Base-by-base conservation (phyloP, 2,113 vertebrate species). In the Phaethornis superciliosus region DNA sequence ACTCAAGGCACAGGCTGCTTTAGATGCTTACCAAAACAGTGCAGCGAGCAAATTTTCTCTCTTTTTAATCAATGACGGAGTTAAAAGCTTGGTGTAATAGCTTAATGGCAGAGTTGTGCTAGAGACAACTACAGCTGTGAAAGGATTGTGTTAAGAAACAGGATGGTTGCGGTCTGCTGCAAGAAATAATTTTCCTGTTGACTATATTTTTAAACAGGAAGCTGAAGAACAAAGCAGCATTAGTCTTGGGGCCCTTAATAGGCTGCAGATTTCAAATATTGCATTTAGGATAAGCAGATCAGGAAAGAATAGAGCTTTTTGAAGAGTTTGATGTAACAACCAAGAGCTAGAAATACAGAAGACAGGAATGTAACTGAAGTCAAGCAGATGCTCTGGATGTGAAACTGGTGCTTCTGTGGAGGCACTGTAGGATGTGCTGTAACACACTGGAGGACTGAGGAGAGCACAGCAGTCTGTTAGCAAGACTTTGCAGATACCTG, bases 171-270 rank as follows among this genome's bases (percentile, higher is more conserved):
- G 97, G 97, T 98, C 96, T 97, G 81, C 95, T 93, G 70, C 79
- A 88, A 96, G 94, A 96, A 96, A 90, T 95, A 94, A 97, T 96
- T 97, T 98, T 98, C 97, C 97, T 98, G 98, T 98, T 98, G 95
- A 97, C 95, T 91, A 7, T 93, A 93, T 97, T 94, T 97, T 96
- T 91, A 84, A 76, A 96, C 96, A 97, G 97, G 97, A 98, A 98
- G 95, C 89, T 84, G 80, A 93, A 96, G 96, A 95, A 93, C 95
- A 97, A 96, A 96, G 92, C 92, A 81, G 47, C 63, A 21, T 89
- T 95, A 78, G 90, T 93, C 92, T 94, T 47, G 68, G 82, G 89
- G 94, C 91, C 93, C 94, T 95, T 94, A 95, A 96, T 91, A 94
- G 65, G 75, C 55, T 95, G 93, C 95, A 95, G 59, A 93, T 96